Evolutionary conservation across 1,140 invertebrate genomes (phyloP).

Genomic region (Dolichoris vasculosae): DNA sequence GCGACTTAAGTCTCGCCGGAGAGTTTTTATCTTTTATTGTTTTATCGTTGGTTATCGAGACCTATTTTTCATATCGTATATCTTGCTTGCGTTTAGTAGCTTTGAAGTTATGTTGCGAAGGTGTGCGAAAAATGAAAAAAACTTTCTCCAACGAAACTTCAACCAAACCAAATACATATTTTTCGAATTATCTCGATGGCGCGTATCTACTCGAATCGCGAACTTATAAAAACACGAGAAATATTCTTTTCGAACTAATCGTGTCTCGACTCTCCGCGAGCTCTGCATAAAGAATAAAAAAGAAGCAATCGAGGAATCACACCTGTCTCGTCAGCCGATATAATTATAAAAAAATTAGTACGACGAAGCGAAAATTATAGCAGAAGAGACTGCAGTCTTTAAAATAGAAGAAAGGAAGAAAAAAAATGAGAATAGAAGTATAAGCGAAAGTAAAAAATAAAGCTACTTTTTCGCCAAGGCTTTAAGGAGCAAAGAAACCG

Average conservation of each 20-base stretch:
- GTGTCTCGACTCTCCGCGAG: background rate
- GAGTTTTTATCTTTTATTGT: too few relatives aligned
- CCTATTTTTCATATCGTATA: too few relatives aligned
- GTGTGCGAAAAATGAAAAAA: too few relatives aligned
- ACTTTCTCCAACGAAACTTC: background rate
- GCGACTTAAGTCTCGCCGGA: too few relatives aligned
- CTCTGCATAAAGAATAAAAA: background rate
- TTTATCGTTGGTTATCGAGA: too few relatives aligned
- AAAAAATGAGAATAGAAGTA: slow-evolving; percentile 5
- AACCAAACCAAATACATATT: background rate
- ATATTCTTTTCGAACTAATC: background rate
- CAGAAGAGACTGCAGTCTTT: background rate
- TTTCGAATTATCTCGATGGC: background rate
- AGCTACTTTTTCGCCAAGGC: background rate
- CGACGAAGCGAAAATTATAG: background rate
- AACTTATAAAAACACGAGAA: background rate
- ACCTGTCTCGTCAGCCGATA: background rate
- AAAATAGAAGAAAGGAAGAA: slow-evolving; percentile 8
- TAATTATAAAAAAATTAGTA: slow-evolving; percentile 14
- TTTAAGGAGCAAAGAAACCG: background rate
- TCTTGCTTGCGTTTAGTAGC: too few relatives aligned
- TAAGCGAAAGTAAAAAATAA: slow-evolving; percentile 24
- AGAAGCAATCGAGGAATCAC: background rate
- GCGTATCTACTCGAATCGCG: background rate
- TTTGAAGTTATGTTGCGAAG: too few relatives aligned